phyloP scores from a whole-genome alignment of 2,888 invertebrate genomes.

The Tachina lurida region DNA sequence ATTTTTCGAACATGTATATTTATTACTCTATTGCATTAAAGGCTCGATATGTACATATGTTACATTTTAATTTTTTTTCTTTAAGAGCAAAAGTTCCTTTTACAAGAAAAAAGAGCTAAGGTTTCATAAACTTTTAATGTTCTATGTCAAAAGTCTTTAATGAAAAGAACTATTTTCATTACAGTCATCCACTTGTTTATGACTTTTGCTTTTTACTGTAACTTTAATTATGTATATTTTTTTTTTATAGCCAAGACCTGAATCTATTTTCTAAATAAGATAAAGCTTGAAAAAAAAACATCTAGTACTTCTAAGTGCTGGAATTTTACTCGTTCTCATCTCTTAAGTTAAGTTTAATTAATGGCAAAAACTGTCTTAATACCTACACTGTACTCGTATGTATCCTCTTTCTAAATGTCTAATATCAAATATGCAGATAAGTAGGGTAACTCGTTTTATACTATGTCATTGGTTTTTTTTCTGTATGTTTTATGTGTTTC shows the following conservation, averaged over 20 bases:
- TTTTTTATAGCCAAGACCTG: constrained; percentile 24
- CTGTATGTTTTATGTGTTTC: not conserved
- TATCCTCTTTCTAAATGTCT: constrained; percentile 10
- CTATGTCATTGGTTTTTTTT: not conserved
- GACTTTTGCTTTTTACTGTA: constrained; percentile 5
- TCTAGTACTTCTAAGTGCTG: constrained; percentile 14
- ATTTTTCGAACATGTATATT: no score
- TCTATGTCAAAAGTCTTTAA: no score
- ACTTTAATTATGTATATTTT: not conserved
- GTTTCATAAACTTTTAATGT: no score
- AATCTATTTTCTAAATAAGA: constrained; percentile 33
- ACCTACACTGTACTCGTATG: not conserved
- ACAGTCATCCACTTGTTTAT: not conserved
- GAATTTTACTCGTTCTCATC: not conserved
- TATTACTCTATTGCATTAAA: no score
- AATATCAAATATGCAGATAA: constrained; percentile 45
- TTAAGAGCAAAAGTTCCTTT: no score
- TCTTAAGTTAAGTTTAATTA: constrained; percentile 25
- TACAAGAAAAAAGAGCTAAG: no score
- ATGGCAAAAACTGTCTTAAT: constrained; percentile 17
- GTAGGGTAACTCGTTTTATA: constrained; percentile 57
- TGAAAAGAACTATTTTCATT: not conserved
- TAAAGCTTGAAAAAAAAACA: constrained; percentile 8
- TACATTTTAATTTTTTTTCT: no score
- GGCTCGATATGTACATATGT: no score